Conservation (phyloP, 2,888 invertebrate species). For the Xiphydria camelus region DNA sequence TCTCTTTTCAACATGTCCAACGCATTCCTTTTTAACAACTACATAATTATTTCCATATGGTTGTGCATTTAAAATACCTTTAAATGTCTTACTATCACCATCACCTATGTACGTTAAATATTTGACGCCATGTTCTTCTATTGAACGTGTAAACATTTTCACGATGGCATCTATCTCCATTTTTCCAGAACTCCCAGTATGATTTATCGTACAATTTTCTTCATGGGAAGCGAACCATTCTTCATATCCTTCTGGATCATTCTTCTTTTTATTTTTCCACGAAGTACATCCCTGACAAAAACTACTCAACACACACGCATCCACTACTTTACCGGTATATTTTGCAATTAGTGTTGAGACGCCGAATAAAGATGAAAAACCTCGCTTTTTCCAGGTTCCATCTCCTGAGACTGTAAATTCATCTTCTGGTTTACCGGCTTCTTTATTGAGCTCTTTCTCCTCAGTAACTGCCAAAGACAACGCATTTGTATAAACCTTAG, state of each 20-base stretch:
- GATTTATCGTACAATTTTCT: conserved; percentile 6
- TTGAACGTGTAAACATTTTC: conserved; percentile 4
- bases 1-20: conserved; percentile 21
- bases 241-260: conserved; percentile 11
- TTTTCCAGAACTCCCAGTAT: conserved; percentile 9
- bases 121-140: conserved; percentile 8
- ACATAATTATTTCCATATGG: conserved; percentile 10
- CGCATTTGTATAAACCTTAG: conserved; percentile 18
- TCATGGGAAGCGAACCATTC: conserved; percentile 12
- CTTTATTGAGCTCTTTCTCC: conserved; percentile 23
- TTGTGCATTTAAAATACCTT: conserved; percentile 5
- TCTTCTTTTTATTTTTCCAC: conserved; percentile 17
- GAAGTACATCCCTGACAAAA: conserved; percentile 16
- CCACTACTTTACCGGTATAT: conserved; percentile 22
- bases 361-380: conserved; percentile 25
- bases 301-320: conserved; percentile 19
- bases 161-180: too few relatives aligned
- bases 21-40: conserved; percentile 14
- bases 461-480: conserved; percentile 18
- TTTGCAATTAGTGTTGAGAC: conserved; percentile 26
- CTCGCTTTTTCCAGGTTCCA: conserved; percentile 21
- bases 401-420: conserved; percentile 26
- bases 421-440: conserved; percentile 19
- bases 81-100: conserved; percentile 16
- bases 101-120: conserved; percentile 10